Evolutionary conservation across 2,888 invertebrate species (phyloP).

Genomic region (Scotopteryx bipunctaria): DNA sequence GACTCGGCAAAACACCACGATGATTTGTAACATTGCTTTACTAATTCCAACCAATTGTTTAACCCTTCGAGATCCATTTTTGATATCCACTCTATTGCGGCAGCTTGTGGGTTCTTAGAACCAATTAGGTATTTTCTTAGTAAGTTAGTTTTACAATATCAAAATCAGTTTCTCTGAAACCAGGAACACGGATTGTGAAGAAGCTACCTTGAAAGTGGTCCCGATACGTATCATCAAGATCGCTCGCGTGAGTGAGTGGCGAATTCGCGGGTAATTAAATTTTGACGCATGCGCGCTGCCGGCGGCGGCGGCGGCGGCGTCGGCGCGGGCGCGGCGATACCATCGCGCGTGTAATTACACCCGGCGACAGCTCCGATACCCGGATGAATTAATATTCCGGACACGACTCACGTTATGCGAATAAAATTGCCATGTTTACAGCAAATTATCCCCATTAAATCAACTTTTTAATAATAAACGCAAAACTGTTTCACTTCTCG

Average conservation of each 20-base stretch:
- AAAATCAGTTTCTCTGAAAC: slow-evolving; percentile 11
- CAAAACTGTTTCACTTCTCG: slow-evolving; percentile 30
- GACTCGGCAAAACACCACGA: slow-evolving; percentile 60
- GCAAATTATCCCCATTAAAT: slow-evolving; percentile 45
- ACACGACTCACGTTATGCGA: slow-evolving; percentile 44
- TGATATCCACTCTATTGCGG: slow-evolving; percentile 9
- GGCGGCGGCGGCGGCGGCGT: slow-evolving; percentile 45
- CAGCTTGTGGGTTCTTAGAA: slow-evolving; percentile 5
- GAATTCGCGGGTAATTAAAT: slow-evolving; percentile 73
- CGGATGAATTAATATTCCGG: slow-evolving; percentile 56
- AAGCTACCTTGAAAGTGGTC: slow-evolving; percentile 20
- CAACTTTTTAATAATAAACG: slow-evolving; percentile 39
- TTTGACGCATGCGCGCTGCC: slow-evolving; percentile 56
- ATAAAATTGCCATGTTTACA: slow-evolving; percentile 49
- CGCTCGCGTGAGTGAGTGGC: slow-evolving; percentile 53
- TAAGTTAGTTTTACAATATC: slow-evolving; percentile 6
- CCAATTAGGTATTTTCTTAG: slow-evolving; percentile 6
- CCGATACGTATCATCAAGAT: slow-evolving; percentile 32
- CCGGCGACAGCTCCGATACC: slow-evolving; percentile 48
- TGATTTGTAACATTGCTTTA: slow-evolving; percentile 48
- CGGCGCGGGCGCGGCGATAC: slow-evolving; percentile 55
- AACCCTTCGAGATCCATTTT: slow-evolving; percentile 8
- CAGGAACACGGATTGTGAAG: slow-evolving; percentile 8
- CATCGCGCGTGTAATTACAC: slow-evolving; percentile 63
- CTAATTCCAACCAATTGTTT: slow-evolving; percentile 65